Base-by-base conservation (phyloP, 2,888 invertebrate species). In the Syritta pipiens region DNA sequence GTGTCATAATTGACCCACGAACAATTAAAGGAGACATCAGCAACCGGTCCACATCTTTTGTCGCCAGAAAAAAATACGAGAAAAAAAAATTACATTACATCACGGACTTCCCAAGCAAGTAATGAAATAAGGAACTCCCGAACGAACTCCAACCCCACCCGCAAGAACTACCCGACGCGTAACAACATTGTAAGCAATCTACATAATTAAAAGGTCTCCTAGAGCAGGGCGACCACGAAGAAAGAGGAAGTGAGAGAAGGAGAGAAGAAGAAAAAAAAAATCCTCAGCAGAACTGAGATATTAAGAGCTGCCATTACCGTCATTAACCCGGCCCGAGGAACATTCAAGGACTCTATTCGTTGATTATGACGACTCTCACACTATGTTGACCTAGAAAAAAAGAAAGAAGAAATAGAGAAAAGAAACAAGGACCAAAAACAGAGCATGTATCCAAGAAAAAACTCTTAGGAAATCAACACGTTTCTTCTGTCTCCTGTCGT, bases 401-500 rank as follows among this genome's bases (percentile, higher is more conserved):
- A 37, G n/a, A n/a, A n/a, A n/a, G n/a, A n/a, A n/a, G n/a, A n/a
- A n/a, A n/a, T n/a, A n/a, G n/a, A n/a, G n/a, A n/a, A n/a, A n/a
- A n/a, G n/a, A n/a, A n/a, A n/a, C n/a, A n/a, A n/a, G n/a, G n/a
- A 37, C 19, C 7, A 37, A 37, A 2, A 32, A 32, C 32, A 32
- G 17, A 4, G 37, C 14, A 17, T 1, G 37, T 9, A 4, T n/a
- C n/a, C 17, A 17, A 17, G 32, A 12, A 22, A 24, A 2, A 6
- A 26, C 6, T 10, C 28, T 37, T 14, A 12, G 17, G 48, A 68
- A 59, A 57, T 68, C 68, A 68, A 59, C 68, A 59, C 57, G 68
- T 49, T 49, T 30, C n/a, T 30, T 24, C 17, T 22, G 20, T 74
- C 30, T 68, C 28, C 44, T 63, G 63, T 57, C 69, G 22, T 46